phyloP scores from a whole-genome alignment of 2,888 invertebrate genomes.

The Taphrorychus bicolor region DNA sequence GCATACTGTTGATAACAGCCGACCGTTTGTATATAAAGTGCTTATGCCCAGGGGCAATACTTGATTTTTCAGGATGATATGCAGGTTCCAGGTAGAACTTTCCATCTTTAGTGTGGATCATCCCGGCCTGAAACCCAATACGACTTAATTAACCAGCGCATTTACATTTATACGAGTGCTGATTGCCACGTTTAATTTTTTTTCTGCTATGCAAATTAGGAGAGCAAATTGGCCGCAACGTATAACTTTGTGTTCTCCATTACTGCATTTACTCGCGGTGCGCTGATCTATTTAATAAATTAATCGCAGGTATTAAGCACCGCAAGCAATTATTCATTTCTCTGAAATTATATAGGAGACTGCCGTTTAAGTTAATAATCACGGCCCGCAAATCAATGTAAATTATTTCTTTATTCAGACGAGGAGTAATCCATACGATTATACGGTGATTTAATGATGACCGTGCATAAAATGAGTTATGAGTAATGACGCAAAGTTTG shows the following conservation, averaged over 20 bases:
- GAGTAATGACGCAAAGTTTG: not conserved
- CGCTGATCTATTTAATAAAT: not conserved
- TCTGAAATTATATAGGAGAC: conserved; percentile 14
- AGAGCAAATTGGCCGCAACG: not conserved
- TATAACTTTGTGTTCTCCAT: not conserved
- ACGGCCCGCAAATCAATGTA: conserved; percentile 1
- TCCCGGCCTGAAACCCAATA: conserved; percentile 66
- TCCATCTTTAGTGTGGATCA: conserved; percentile 69
- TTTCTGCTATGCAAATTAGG: not conserved
- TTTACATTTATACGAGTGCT: not conserved
- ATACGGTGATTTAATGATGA: too few relatives aligned
- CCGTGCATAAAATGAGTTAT: conserved; percentile 1
- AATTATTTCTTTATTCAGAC: conserved; percentile 12
- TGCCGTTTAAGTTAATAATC: conserved; percentile 19
- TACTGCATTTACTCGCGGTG: not conserved
- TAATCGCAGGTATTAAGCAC: conserved; percentile 6
- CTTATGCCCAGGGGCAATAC: conserved; percentile 63
- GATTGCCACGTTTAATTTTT: too few relatives aligned
- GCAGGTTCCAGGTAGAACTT: conserved; percentile 79
- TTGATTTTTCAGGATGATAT: conserved; percentile 60
- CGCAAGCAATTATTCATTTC: conserved; percentile 11
- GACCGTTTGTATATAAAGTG: conserved; percentile 75
- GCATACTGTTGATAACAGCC: conserved; percentile 60
- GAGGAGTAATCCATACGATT: too few relatives aligned
- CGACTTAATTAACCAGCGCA: too few relatives aligned